A percentile compares a stretch with the other conserved stretches of the same genome.
phyloP scores from a whole-genome alignment of 2,113 vertebrate genomes.

The Psittacula cyanocephala region DNA sequence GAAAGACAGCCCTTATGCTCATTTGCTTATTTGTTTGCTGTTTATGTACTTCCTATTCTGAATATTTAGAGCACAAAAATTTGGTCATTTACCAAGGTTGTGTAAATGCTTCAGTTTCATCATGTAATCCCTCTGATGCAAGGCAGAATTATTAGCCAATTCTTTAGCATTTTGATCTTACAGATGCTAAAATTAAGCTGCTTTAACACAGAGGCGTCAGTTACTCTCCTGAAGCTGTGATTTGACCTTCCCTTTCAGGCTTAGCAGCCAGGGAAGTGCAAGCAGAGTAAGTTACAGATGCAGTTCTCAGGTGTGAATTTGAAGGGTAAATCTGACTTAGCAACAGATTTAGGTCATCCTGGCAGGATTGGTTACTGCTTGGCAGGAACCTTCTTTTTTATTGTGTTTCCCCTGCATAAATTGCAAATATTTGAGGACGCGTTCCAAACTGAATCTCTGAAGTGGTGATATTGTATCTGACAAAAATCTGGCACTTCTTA shows the following conservation, averaged over 20 bases:
- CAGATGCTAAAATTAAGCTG: background rate
- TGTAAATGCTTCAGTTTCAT: background rate
- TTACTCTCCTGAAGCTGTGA: background rate
- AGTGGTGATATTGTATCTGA: conserved; percentile 11
- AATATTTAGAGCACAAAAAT: background rate
- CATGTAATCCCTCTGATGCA: background rate
- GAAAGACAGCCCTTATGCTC: background rate
- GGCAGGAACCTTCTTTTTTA: conserved; percentile 27
- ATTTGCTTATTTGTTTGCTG: background rate
- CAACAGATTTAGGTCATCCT: conserved; percentile 27
- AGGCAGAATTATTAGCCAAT: background rate
- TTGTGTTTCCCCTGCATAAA: conserved; percentile 17
- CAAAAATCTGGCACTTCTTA: conserved; percentile 1
- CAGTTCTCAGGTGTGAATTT: conserved; percentile 6
- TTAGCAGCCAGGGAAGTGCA: conserved; percentile 1
- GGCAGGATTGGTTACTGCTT: conserved; percentile 24
- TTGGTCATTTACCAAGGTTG: background rate
- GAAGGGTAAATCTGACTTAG: conserved; percentile 52
- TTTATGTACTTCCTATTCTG: background rate
- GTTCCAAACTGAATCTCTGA: conserved; percentile 18
- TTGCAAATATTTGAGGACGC: conserved; percentile 45
- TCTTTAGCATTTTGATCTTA: background rate
- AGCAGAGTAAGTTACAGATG: background rate
- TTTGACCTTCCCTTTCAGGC: conserved; percentile 33
- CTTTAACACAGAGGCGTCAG: background rate